Conservation (phyloP, 2,113 vertebrate genomes). For the Chionomys nivalis region DNA sequence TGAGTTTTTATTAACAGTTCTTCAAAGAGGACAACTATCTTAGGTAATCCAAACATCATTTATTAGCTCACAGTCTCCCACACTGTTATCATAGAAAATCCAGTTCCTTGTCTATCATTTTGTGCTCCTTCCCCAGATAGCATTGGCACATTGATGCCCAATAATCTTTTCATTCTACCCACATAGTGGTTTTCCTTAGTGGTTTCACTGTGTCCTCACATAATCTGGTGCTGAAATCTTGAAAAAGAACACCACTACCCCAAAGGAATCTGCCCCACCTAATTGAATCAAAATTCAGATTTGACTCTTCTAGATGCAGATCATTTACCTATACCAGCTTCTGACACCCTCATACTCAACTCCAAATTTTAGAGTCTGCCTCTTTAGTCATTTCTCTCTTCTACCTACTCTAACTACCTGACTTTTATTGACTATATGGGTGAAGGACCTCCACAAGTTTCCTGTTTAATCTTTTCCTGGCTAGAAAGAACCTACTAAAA, state of each 20-base stretch:
- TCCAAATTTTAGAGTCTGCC: neutral
- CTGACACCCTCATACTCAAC: neutral
- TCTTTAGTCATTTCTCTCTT: neutral
- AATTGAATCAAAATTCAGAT: neutral
- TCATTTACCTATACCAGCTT: neutral
- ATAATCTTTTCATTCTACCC: neutral
- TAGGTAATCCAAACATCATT: neutral
- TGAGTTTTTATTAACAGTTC: no score
- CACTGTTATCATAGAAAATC: neutral
- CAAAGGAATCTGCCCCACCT: neutral
- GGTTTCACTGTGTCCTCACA: neutral
- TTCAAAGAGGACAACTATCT: neutral
- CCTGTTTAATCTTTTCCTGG: neutral
- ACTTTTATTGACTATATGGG: neutral
- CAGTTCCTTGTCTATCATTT: neutral
- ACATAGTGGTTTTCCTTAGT: neutral
- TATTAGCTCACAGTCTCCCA: neutral
- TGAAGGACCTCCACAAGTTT: neutral
- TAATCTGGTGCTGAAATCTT: neutral
- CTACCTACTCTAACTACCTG: neutral
- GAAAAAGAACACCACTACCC: neutral
- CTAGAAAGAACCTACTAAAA: neutral
- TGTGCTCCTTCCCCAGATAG: neutral
- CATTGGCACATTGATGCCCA: neutral
- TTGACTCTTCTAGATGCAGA: neutral